phyloP scores from a whole-genome alignment of 2,113 vertebrate genomes.

The Rhynchomys soricoides region DNA sequence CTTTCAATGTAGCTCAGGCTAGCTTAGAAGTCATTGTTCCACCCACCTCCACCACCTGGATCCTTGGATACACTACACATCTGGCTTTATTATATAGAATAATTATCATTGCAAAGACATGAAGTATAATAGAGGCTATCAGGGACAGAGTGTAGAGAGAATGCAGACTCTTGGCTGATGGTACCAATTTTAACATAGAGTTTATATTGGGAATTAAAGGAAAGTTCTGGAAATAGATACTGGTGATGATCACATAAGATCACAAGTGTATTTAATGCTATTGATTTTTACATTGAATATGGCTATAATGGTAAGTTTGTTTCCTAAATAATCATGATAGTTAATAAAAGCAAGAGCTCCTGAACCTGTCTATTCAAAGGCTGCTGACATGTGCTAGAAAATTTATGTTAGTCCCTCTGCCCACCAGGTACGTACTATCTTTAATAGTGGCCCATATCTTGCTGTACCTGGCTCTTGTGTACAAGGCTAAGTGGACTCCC shows the following conservation, averaged over 20 bases:
- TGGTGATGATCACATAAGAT: neutral
- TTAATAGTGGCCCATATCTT: neutral
- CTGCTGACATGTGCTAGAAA: neutral
- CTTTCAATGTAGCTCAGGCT: neutral
- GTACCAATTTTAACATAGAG: neutral
- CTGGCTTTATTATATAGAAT: neutral
- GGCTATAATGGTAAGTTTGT: neutral
- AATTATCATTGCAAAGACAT: neutral
- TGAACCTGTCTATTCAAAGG: neutral
- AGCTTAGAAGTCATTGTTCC: neutral
- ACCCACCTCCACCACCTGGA: neutral
- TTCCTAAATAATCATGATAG: neutral
- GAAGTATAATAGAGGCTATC: neutral
- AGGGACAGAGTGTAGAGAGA: neutral
- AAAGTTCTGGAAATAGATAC: neutral
- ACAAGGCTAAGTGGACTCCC: neutral
- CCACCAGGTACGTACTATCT: neutral
- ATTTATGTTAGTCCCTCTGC: neutral
- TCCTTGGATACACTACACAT: neutral
- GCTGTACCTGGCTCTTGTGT: neutral
- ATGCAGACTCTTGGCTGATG: neutral
- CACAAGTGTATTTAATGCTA: neutral
- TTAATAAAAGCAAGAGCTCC: neutral
- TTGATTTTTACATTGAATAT: neutral
- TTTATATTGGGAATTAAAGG: constrained; percentile 1